Conservation (phyloP, 2,888 invertebrate species). For the Lomographa bimaculata region DNA sequence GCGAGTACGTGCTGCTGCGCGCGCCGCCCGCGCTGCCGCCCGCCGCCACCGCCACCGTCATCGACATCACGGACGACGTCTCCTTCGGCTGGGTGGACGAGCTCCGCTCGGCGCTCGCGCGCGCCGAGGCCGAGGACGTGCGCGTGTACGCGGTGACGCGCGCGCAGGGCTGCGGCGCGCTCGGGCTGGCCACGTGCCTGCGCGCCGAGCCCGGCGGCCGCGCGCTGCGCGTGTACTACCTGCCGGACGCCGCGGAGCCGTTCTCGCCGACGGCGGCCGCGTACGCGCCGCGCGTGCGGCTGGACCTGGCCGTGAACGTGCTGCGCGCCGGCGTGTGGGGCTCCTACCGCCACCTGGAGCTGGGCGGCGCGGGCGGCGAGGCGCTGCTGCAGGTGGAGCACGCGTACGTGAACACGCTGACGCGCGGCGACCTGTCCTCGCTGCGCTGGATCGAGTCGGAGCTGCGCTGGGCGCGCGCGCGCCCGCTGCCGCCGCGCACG, state of each 20-base stretch:
- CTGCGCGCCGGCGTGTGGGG: constrained; percentile 93
- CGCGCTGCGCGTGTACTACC: constrained; percentile 88
- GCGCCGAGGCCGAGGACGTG: constrained; percentile 82
- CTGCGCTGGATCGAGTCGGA: constrained; percentile 95
- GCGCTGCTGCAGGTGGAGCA: constrained; percentile 88
- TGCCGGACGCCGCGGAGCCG: constrained; percentile 85
- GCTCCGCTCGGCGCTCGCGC: constrained; percentile 89
- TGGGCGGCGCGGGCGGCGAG: constrained; percentile 66
- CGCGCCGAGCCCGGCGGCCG: constrained; percentile 93
- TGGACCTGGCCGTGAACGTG: constrained; percentile 94
- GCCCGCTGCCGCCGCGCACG: constrained; percentile 66
- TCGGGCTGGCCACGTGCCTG: constrained; percentile 96
- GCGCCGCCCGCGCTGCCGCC: constrained; percentile 79
- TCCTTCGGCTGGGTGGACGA: constrained; percentile 90
- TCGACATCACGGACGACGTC: constrained; percentile 87
- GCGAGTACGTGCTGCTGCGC: constrained; percentile 87
- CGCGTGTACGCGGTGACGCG: constrained; percentile 88
- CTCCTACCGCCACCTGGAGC: constrained; percentile 90
- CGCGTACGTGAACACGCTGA: constrained; percentile 96
- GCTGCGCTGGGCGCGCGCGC: constrained; percentile 61
- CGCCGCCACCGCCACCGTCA: constrained; percentile 62
- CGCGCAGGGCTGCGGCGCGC: constrained; percentile 88
- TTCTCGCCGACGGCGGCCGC: constrained; percentile 83
- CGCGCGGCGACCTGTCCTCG: constrained; percentile 97
- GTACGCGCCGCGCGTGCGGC: constrained; percentile 86